Evolutionary conservation across 1,140 invertebrate species (phyloP).

Genomic region (Habropoda laboriosa): DNA sequence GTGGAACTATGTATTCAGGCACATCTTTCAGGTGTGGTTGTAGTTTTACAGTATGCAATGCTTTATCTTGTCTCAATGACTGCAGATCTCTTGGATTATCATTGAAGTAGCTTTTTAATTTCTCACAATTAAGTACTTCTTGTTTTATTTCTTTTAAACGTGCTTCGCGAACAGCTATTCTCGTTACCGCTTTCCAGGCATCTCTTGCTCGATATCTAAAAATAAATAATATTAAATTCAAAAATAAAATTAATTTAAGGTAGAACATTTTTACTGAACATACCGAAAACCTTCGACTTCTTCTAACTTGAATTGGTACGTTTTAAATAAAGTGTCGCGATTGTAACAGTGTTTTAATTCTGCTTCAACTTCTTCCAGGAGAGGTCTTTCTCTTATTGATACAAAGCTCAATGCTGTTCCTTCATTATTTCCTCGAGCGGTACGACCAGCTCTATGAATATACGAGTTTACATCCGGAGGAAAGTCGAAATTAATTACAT

Average conservation of each 20-base stretch:
- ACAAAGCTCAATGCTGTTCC: conserved; percentile 98
- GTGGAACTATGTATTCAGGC: conserved; percentile 96
- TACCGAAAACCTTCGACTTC: conserved; percentile 96
- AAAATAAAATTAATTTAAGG: background rate
- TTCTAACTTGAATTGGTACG: conserved; percentile 96
- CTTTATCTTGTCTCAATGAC: conserved; percentile 95
- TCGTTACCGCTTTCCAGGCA: conserved; percentile 96
- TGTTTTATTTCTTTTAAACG: conserved; percentile 97
- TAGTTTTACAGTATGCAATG: conserved; percentile 91
- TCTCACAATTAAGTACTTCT: conserved; percentile 96
- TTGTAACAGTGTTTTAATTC: conserved; percentile 86
- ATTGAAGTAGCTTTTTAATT: conserved; percentile 97
- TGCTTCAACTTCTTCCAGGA: conserved; percentile 90
- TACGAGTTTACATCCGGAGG: conserved; percentile 93
- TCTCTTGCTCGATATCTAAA: conserved; percentile 92
- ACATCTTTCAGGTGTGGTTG: conserved; percentile 95
- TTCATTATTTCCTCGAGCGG: conserved; percentile 95
- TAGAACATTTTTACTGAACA: conserved; percentile 15
- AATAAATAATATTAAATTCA: background rate
- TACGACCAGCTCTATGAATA: conserved; percentile 96
- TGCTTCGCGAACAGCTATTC: conserved; percentile 95
- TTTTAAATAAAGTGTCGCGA: conserved; percentile 85
- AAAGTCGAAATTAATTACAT: conserved; percentile 99
- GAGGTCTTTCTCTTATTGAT: conserved; percentile 88
- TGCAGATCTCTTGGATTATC: conserved; percentile 96